These are phyloP conservation scores for Taeniopygia guttata DNA, from an alignment of 2,797 vertebrate species.

Conservation along the genomic window DNA sequence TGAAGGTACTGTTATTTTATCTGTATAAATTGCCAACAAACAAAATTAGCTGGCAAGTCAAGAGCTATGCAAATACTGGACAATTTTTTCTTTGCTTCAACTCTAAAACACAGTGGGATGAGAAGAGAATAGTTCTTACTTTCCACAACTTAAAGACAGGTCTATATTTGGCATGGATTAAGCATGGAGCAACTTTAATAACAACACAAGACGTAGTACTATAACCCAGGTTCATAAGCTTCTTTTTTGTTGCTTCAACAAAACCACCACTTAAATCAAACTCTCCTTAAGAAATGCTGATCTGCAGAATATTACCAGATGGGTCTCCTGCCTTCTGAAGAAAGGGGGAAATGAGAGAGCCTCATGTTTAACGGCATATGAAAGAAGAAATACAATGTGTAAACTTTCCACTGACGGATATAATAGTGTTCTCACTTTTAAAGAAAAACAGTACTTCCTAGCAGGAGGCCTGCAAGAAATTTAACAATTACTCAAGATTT, in stretches of 20 bases:
- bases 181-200: conserved; percentile 12
- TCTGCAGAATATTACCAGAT: conserved; percentile 68
- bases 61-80: background rate
- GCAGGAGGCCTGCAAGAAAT: conserved; percentile 58
- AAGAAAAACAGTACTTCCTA: conserved; percentile 68
- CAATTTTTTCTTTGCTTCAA: background rate
- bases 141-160: background rate
- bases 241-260: conserved; percentile 48
- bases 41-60: background rate
- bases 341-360: conserved; percentile 65
- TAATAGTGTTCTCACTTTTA: conserved; percentile 69
- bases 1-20: background rate
- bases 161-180: background rate
- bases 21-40: background rate
- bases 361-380: conserved; percentile 59
- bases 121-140: background rate
- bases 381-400: conserved; percentile 66
- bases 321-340: conserved; percentile 60
- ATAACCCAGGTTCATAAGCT: conserved; percentile 36
- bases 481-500: conserved; percentile 53
- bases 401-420: conserved; percentile 64
- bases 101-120: background rate
- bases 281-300: conserved; percentile 62
- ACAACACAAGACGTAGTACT: background rate
- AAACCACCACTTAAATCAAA: conserved; percentile 68